Base-by-base conservation (phyloP, 2,797 vertebrate species). In the Ambastaia sidthimunki region DNA sequence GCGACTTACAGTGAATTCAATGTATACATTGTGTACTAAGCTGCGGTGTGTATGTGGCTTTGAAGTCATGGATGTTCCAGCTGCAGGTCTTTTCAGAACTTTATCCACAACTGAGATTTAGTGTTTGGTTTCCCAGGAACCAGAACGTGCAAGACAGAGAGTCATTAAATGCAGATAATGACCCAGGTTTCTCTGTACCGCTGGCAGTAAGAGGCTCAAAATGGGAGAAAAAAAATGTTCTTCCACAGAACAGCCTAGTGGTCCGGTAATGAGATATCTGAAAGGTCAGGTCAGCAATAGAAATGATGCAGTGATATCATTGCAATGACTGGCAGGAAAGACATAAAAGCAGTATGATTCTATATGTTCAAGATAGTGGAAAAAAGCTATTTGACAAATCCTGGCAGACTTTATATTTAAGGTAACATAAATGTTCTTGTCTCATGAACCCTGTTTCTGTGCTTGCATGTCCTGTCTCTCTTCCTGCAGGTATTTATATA, bases 221-320 rank as follows among this genome's bases (percentile, higher is more conserved):
- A 57, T 73, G 60, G 70, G n/a, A 57, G n/a, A 57, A 70, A 73
- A 80, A 80, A 80, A 66, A 60, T 80, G 77, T 57, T 66, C 59
- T 72, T 79, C 21, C 50, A n/a, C 23, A 55, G 60, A 57, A 73
- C 37, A 67, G 19, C 47, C 23, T 18, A 11, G 34, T 48, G 37
- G 60, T 73, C 7, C 57, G 31, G 60, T 80, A 73, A 73, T 80
- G 70, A 73, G 77, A 67, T 80, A 73, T 50, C 60, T 47, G 70
- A 73, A 80, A 80, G 70, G 60, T 73, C 77, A 80, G 70, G 77
- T 57, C 70, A 80, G 57, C 65, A 80, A 80, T 37, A 48, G 69
- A 16, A 54, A 57, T 28, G 69, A 66, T 73, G 70, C 34, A 18
- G 60, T 57, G 31, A 67, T 47, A 47, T 73, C 44, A 73, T 4